Evolutionary conservation across 1,140 invertebrate genomes (phyloP), one percentile per base, ranked within the genome.

Genomic region (Calosoma granatense): DNA sequence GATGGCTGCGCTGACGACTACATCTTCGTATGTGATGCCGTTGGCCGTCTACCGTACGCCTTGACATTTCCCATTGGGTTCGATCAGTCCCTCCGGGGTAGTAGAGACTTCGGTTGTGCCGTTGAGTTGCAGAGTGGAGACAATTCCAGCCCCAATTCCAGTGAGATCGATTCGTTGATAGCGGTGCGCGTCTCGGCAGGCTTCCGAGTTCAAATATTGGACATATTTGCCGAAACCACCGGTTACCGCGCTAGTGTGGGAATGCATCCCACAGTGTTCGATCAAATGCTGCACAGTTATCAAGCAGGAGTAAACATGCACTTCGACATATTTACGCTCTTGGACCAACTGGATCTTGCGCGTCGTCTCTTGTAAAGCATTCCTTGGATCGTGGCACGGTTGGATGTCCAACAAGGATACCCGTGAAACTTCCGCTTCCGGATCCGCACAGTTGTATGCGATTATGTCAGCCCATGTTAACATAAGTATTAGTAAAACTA

Each of bases 331-430:
- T 14, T 30, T 6, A 30, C 26, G 26, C 14, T 30, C 26, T 30
- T 30, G 26, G 6, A 53, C 30, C 55, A 15, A 52, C 59, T 54
- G 43, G 53, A 55, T 61, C 22, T 22, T 47, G 26, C 17, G 12
- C 14, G 4, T 30, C 6, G 14, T 30, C 26, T 30, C 26, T 14
- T 4, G 6, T 6, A 14, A 30, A 4, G 26, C 4, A 14, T 30
- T 30, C 26, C 26, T 4, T 30, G 26, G 26, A 14, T 14, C 26
- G 26, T 6, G 6, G 14, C 26, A 30, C 26, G 26, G 26, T 30
- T 30, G 26, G n/a, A n/a, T n/a, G n/a, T n/a, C n/a, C n/a, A n/a
- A n/a, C n/a, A n/a, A n/a, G n/a, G n/a, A n/a, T n/a, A n/a, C n/a
- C n/a, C n/a, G n/a, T n/a, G n/a, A n/a, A n/a, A n/a, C n/a, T n/a